These are phyloP conservation scores for Diceros bicornis DNA, from an alignment of 2,797 vertebrate genomes.

Conservation along the genomic window DNA sequence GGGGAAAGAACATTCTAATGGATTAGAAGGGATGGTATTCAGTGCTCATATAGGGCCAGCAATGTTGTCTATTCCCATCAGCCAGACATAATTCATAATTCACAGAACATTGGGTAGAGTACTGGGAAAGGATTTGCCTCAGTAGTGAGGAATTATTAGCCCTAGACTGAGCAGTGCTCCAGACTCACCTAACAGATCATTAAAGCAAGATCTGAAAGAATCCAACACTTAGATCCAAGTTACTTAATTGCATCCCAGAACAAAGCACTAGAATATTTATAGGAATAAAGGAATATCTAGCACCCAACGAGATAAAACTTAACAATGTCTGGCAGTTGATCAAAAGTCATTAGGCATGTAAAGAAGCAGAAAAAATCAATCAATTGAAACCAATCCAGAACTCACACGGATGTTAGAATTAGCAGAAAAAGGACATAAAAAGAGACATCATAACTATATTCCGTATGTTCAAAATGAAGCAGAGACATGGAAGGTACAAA, in stretches of 20 bases:
- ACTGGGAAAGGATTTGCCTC: constrained; percentile 5
- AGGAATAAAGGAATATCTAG: background rate
- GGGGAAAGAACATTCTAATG: background rate
- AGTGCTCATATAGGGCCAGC: background rate
- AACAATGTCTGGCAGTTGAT: background rate
- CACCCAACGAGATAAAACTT: background rate
- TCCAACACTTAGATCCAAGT: background rate
- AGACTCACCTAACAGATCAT: background rate
- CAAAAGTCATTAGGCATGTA: background rate
- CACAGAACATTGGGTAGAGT: background rate
- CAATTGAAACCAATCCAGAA: background rate
- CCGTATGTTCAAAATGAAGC: constrained; percentile 35
- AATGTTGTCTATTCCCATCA: background rate
- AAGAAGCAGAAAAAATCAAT: constrained; percentile 4
- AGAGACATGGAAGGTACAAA: background rate
- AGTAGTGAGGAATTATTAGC: background rate
- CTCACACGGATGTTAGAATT: constrained; percentile 23
- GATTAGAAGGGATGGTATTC: background rate
- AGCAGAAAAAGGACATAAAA: background rate
- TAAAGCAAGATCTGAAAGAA: background rate
- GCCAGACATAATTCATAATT: background rate
- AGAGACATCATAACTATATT: background rate
- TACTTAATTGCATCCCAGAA: background rate
- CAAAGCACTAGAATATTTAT: background rate
- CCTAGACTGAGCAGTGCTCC: background rate